Percentiles rank a stretch among this genome's conserved stretches.
These are phyloP conservation scores for Epizoanthus rinbou DNA, from an alignment of 92 coral and sea anemone species.

Conservation along the genomic window DNA sequence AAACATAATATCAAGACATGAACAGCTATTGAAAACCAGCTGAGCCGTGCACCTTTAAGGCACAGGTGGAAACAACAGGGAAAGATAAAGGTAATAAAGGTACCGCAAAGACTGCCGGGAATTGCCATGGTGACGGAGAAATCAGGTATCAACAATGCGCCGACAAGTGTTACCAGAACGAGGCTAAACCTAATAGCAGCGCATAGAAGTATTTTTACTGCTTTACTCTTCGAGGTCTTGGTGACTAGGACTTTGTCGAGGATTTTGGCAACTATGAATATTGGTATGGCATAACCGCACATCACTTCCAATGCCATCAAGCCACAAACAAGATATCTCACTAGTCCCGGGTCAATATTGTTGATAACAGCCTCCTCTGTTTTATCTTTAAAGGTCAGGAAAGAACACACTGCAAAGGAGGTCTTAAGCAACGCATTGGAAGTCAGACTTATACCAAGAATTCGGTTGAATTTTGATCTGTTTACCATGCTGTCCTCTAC, in stretches of 20 bases:
- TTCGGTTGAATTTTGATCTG: slow-evolving; percentile 32
- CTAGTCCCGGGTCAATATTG: slow-evolving; percentile 34
- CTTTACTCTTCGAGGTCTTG: slow-evolving; percentile 15
- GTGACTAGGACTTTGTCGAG: slow-evolving; percentile 5
- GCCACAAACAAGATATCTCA: slow-evolving; percentile 25
- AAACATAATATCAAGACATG: slow-evolving; percentile 19
- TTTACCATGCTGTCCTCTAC: slow-evolving; percentile 38
- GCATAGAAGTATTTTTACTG: neutral
- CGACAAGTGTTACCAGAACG: slow-evolving; percentile 20
- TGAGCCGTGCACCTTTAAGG: slow-evolving; percentile 15
- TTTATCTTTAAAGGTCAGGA: slow-evolving; percentile 11
- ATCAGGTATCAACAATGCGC: slow-evolving; percentile 29
- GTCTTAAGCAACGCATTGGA: slow-evolving; percentile 37
- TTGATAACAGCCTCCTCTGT: slow-evolving; percentile 40
- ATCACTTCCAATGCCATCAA: slow-evolving; percentile 37
- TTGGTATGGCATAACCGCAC: slow-evolving; percentile 35
- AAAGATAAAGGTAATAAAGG: slow-evolving; percentile 33
- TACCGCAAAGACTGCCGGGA: slow-evolving; percentile 43
- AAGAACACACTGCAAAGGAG: slow-evolving; percentile 36
- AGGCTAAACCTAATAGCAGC: slow-evolving; percentile 7
- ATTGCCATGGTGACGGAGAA: slow-evolving; percentile 37
- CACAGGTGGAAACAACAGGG: slow-evolving; percentile 29
- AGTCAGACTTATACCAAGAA: slow-evolving; percentile 28
- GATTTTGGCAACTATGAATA: slow-evolving; percentile 23
- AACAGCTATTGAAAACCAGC: slow-evolving; percentile 13